These are phyloP conservation scores for Netelia melanura DNA, from an alignment of 2,888 invertebrate genomes.

Conservation along the genomic window DNA sequence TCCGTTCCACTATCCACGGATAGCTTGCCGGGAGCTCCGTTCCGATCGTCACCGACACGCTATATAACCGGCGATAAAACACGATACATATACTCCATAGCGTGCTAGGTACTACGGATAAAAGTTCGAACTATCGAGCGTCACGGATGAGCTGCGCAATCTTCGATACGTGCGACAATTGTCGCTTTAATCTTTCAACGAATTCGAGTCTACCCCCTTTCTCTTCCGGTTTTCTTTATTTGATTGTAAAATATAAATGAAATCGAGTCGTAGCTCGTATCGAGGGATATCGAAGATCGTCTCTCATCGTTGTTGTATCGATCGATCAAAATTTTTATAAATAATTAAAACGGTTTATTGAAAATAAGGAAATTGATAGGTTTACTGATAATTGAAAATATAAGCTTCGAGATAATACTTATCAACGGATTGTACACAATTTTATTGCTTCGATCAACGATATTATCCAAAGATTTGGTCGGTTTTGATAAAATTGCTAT, in stretches of 20 bases:
- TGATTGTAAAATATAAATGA: neutral
- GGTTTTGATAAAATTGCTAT: too few relatives aligned
- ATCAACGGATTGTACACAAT: too few relatives aligned
- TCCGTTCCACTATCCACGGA: slow-evolving; percentile 31
- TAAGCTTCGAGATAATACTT: too few relatives aligned
- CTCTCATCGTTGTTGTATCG: neutral
- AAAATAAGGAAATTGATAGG: too few relatives aligned
- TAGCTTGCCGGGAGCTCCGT: slow-evolving; percentile 16
- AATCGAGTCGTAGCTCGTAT: neutral
- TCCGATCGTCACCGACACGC: slow-evolving; percentile 21
- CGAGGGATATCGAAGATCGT: neutral
- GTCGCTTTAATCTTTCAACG: slow-evolving; percentile 7
- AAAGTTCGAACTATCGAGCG: slow-evolving; percentile 7
- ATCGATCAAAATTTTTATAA: neutral
- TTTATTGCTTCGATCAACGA: too few relatives aligned
- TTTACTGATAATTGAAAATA: too few relatives aligned
- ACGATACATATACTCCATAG: neutral
- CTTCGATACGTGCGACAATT: slow-evolving; percentile 25
- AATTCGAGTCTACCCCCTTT: neutral
- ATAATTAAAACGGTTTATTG: too few relatives aligned
- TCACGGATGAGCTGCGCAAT: neutral
- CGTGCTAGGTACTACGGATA: neutral
- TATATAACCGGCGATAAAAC: slow-evolving; percentile 37
- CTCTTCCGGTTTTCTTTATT: too few relatives aligned
- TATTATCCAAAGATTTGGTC: too few relatives aligned